phyloP scores from a whole-genome alignment of 2,113 vertebrate species.

The Anser brachyrhynchus region DNA sequence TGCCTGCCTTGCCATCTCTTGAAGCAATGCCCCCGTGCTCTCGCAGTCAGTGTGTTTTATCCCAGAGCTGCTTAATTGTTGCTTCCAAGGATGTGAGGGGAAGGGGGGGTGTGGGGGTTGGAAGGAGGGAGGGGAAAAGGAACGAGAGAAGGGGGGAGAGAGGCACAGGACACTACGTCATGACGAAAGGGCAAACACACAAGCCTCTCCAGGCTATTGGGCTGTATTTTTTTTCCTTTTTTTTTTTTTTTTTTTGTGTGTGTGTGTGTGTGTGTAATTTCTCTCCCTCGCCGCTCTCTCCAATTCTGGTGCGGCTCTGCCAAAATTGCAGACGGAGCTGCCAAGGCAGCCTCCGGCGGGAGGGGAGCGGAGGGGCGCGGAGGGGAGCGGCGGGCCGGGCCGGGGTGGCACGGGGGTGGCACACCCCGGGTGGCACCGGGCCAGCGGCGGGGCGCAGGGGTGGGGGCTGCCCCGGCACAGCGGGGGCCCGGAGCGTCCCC shows the following conservation, averaged over 20 bases:
- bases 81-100: constrained; percentile 78
- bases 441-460: too few relatives aligned
- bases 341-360: constrained; percentile 40
- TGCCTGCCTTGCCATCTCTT: constrained; percentile 91
- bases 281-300: constrained; percentile 78
- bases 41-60: constrained; percentile 90
- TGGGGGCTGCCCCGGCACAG: neutral
- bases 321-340: constrained; percentile 53
- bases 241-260: constrained; percentile 20
- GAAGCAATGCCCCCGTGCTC: constrained; percentile 87
- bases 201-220: constrained; percentile 80
- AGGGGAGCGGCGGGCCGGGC: neutral
- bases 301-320: constrained; percentile 72
- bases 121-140: constrained; percentile 63
- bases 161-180: constrained; percentile 81
- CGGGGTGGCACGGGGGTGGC: neutral
- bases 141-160: constrained; percentile 24
- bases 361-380: neutral
- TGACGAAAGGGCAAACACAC: constrained; percentile 81
- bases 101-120: constrained; percentile 40
- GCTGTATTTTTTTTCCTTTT: constrained; percentile 60
- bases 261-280: constrained; percentile 25
- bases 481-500: neutral
- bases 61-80: constrained; percentile 88
- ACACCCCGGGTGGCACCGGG: neutral